These are phyloP conservation scores for Colletes gigas DNA, from an alignment of 1,140 invertebrate species.

Conservation along the genomic window DNA sequence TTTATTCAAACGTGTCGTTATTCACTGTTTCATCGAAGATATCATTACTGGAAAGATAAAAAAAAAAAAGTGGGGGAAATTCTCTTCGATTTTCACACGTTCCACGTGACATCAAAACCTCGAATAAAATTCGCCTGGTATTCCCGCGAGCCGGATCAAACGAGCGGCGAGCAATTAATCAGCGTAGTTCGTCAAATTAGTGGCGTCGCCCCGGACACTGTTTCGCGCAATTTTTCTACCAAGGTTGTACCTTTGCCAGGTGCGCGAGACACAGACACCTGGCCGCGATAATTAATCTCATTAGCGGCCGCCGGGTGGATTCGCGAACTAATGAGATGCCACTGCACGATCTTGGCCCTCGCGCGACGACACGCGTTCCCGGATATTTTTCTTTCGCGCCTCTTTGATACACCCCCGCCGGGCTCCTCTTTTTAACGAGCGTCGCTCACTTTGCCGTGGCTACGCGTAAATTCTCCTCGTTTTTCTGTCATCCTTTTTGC, in stretches of 20 bases:
- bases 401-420: constrained; percentile 28
- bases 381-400: constrained; percentile 41
- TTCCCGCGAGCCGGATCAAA: neutral
- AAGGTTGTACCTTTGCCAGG: neutral
- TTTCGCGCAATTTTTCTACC: constrained; percentile 23
- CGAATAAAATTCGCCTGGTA: neutral
- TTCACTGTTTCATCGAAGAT: too few relatives aligned
- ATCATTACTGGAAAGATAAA: too few relatives aligned
- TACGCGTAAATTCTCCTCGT: neutral
- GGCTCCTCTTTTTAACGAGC: constrained; percentile 40
- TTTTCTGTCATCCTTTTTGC: neutral
- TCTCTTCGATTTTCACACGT: too few relatives aligned
- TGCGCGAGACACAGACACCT: constrained; percentile 17
- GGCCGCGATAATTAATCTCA: constrained; percentile 60
- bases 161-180: constrained; percentile 17
- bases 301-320: constrained; percentile 45
- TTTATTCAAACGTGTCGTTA: too few relatives aligned
- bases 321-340: constrained; percentile 52
- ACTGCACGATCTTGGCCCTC: constrained; percentile 46
- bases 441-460: constrained; percentile 16
- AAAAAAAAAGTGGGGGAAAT: too few relatives aligned
- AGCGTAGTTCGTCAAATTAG: constrained; percentile 28
- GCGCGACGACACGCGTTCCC: constrained; percentile 33
- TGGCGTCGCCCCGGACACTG: constrained; percentile 27
- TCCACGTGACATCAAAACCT: neutral